These are phyloP conservation scores for Nymphalis polychloros DNA, from an alignment of 2,888 invertebrate genomes.

Conservation along the genomic window DNA sequence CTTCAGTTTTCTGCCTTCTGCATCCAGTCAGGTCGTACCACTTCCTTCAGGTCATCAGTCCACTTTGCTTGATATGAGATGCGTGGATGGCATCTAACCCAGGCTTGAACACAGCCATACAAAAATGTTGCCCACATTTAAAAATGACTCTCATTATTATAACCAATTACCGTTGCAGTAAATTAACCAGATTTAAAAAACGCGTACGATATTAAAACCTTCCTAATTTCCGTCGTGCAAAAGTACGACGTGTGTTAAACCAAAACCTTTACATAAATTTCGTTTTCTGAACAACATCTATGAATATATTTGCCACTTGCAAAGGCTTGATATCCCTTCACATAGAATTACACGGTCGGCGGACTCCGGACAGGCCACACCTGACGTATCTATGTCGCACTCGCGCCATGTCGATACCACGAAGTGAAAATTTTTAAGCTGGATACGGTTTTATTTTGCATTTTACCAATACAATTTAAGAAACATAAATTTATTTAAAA, in stretches of 20 bases:
- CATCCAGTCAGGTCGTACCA: no score
- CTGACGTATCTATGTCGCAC: slow-evolving; percentile 35
- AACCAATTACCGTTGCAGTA: no score
- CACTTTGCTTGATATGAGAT: no score
- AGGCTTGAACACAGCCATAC: no score
- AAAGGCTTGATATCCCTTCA: slow-evolving; percentile 30
- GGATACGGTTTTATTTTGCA: neutral
- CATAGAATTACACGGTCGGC: slow-evolving; percentile 38
- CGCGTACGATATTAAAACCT: neutral
- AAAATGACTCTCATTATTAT: no score
- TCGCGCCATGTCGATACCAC: slow-evolving; percentile 19
- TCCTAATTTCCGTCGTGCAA: slow-evolving; percentile 3
- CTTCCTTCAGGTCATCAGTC: no score
- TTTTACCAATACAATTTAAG: neutral
- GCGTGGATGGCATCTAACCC: no score
- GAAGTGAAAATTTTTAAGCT: slow-evolving; percentile 6
- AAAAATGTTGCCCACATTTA: no score
- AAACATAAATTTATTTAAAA: neutral
- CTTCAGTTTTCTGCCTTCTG: no score
- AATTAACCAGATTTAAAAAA: neutral
- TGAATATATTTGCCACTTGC: slow-evolving; percentile 31
- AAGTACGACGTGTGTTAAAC: neutral
- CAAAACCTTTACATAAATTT: slow-evolving; percentile 25
- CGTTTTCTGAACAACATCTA: slow-evolving; percentile 25
- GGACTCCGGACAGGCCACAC: slow-evolving; percentile 32